Evolutionary conservation across 2,888 invertebrate genomes (phyloP).

Genomic region (Cephus pygmeus): DNA sequence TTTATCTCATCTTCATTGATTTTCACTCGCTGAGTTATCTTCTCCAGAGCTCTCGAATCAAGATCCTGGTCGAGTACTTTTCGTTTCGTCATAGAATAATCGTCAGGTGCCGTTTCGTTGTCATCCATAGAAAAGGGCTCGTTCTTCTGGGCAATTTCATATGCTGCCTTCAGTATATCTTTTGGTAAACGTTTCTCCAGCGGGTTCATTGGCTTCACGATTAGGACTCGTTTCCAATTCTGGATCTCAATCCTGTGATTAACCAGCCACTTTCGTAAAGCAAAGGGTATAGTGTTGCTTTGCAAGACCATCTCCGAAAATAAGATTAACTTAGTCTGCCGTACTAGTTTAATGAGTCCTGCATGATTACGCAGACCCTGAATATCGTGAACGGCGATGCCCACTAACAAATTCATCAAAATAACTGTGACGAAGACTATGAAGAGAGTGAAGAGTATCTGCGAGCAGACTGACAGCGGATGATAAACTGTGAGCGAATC

Average conservation of each 20-base stretch:
- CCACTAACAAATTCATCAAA: slow-evolving; percentile 63
- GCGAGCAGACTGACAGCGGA: slow-evolving; percentile 59
- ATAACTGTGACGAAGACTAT: slow-evolving; percentile 64
- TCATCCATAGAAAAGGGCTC: slow-evolving; percentile 47
- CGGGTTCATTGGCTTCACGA: slow-evolving; percentile 67
- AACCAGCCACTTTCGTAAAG: slow-evolving; percentile 61
- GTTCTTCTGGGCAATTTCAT: slow-evolving; percentile 65
- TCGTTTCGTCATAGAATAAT: slow-evolving; percentile 46
- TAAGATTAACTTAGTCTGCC: slow-evolving; percentile 67
- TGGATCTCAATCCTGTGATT: slow-evolving; percentile 63
- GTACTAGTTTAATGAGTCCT: slow-evolving; percentile 65
- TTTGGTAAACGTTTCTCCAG: slow-evolving; percentile 65
- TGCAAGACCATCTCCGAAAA: slow-evolving; percentile 67
- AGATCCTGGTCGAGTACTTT: slow-evolving; percentile 38
- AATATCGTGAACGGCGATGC: slow-evolving; percentile 65
- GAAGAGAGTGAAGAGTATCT: slow-evolving; percentile 61
- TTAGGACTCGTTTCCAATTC: slow-evolving; percentile 63
- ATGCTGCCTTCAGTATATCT: slow-evolving; percentile 64
- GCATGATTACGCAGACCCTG: slow-evolving; percentile 67
- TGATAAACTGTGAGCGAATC: slow-evolving; percentile 48
- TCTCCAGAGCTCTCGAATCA: slow-evolving; percentile 39
- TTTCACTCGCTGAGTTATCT: slow-evolving; percentile 45
- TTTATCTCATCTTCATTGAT: slow-evolving; percentile 52
- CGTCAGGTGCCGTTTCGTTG: slow-evolving; percentile 31
- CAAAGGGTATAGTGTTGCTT: slow-evolving; percentile 62